Conservation (phyloP, 1,140 invertebrate species). For the Heliconius melpomene region DNA sequence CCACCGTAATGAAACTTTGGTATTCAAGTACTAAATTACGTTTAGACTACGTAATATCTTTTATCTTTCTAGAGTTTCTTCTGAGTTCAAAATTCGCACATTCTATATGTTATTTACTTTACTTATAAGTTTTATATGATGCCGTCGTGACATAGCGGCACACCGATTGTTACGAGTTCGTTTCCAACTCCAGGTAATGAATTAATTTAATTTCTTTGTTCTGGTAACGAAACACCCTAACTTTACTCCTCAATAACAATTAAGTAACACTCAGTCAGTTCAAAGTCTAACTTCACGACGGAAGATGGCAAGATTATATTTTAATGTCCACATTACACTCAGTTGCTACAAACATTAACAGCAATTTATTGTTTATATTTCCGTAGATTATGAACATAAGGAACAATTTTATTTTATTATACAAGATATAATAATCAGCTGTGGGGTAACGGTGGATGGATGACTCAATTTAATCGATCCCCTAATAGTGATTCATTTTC, state of each 20-base stretch:
- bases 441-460: neutral
- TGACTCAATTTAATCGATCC: conserved; percentile 4
- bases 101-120: too few species aligned
- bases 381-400: neutral
- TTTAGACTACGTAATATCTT: neutral
- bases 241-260: neutral
- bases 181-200: too few species aligned
- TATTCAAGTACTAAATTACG: neutral
- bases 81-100: too few species aligned
- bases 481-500: neutral
- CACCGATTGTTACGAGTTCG: too few species aligned
- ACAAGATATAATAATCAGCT: neutral
- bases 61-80: neutral
- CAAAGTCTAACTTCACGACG: neutral
- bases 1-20: neutral
- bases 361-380: neutral
- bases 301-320: neutral
- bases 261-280: neutral
- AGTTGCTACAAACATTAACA: neutral
- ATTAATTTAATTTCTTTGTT: too few species aligned
- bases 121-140: too few species aligned
- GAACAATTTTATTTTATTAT: neutral
- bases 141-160: too few species aligned
- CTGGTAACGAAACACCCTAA: too few species aligned
- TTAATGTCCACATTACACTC: neutral